Evolutionary conservation across 2,888 invertebrate species (phyloP), one percentile per base, ranked within the genome.

Genomic region (Sclerodermus sp.): DNA sequence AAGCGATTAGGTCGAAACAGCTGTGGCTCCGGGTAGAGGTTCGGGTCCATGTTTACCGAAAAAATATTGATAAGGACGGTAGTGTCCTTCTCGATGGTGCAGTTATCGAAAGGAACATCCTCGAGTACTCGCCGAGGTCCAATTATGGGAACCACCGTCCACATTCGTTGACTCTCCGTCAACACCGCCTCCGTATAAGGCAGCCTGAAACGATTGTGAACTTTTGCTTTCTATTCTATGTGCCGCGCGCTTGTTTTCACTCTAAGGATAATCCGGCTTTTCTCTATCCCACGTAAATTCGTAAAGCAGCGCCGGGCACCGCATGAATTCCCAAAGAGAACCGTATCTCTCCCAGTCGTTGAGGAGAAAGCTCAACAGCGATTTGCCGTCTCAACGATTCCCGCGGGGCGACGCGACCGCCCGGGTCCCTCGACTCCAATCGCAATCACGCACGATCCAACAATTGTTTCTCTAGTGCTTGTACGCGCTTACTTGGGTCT

Each of bases 1-100:
- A 87, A 87, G 55, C 88, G 79, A 66, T 87, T 86, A 0, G 88
- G 88, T 2, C 82, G 78, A 66, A 88, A 88, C 1, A 64, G 73
- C 18, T 84, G 76, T 0, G 88, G 87, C 60, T 88, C 84, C 0
- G 78, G 77, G 84, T 85, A 88, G 50, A 83, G 78, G 1, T 79
- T 65, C 18, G 80, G 73, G 64, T 87, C 84, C 71, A 82, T 81
- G 60, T 85, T 81, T 4, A 86, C 80, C 1, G 84, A 82, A 60
- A 82, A 78, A 14, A 83, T 31, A 43, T 83, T 82, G 0, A 84
- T 78, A 8, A 85, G 66, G 12, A 85, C 64, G 1, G 81, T 80
- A 0, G 83, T 69, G 48, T 84, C 79, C 67, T 82, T 81, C 1
- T 84, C 83, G 59, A 86, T 79, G 17, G 65, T 70, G 65, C 84